Percentiles rank a stretch among this genome's conserved stretches.
These are phyloP conservation scores for Tetropium fuscum DNA, from an alignment of 2,888 invertebrate species.

Conservation along the genomic window DNA sequence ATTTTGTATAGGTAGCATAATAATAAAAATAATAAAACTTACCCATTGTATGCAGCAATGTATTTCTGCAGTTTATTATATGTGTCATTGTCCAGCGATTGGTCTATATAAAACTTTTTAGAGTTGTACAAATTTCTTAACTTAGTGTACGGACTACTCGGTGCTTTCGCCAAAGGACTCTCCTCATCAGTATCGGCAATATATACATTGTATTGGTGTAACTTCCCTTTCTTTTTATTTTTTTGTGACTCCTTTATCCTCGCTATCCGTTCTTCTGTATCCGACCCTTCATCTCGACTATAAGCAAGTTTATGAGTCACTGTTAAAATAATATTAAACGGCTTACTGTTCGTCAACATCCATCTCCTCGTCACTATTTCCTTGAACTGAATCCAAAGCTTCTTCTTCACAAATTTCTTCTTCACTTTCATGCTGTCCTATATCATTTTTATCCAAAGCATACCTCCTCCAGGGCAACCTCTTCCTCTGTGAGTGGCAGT, in stretches of 20 bases:
- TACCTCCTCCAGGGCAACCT: slow-evolving; percentile 73
- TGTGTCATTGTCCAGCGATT: slow-evolving; percentile 58
- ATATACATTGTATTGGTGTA: slow-evolving; percentile 46
- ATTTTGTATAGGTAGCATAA: neutral
- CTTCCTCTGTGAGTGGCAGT: slow-evolving; percentile 72
- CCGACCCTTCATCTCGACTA: slow-evolving; percentile 60
- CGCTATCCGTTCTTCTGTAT: slow-evolving; percentile 74
- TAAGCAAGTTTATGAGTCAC: slow-evolving; percentile 16
- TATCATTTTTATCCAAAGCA: slow-evolving; percentile 69
- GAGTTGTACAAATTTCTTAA: slow-evolving; percentile 68
- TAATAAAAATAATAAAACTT: slow-evolving; percentile 41
- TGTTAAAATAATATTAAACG: neutral
- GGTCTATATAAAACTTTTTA: slow-evolving; percentile 67
- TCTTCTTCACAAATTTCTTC: slow-evolving; percentile 67
- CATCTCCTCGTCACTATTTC: slow-evolving; percentile 31
- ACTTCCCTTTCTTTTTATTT: slow-evolving; percentile 33
- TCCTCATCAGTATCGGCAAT: slow-evolving; percentile 62
- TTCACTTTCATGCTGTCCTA: slow-evolving; percentile 66
- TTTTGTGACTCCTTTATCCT: slow-evolving; percentile 44
- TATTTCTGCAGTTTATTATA: slow-evolving; percentile 65
- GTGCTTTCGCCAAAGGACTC: neutral
- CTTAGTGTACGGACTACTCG: slow-evolving; percentile 36
- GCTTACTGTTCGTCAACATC: slow-evolving; percentile 40
- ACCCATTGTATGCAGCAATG: slow-evolving; percentile 75
- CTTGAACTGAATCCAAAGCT: slow-evolving; percentile 35